Conservation (phyloP, 2,113 vertebrate species). For the Bos indicus region DNA sequence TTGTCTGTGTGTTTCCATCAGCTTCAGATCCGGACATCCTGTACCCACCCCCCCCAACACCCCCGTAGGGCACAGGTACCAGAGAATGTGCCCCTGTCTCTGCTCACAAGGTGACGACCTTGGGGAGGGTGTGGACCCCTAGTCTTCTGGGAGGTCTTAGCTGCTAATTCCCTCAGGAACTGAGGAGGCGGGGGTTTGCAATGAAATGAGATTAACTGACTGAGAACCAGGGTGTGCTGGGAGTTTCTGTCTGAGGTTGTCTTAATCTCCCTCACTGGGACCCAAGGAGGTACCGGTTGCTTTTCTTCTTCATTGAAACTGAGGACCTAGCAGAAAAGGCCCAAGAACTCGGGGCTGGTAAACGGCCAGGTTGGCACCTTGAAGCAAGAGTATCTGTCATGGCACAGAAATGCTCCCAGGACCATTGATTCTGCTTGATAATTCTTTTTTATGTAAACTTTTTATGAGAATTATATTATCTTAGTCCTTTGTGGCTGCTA, state of each 20-base stretch:
- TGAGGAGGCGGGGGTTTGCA: not conserved
- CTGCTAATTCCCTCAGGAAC: not conserved
- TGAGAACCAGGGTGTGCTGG: not conserved
- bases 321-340: not conserved
- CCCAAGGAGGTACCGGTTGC: too few species aligned
- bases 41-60: not conserved
- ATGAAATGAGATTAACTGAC: not conserved
- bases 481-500: not conserved
- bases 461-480: not conserved
- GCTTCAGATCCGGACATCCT: not conserved
- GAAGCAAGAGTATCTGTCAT: not conserved
- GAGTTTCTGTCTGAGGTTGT: not conserved
- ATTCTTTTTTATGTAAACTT: not conserved
- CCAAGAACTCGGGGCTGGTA: not conserved
- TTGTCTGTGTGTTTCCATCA: not conserved
- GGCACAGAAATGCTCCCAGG: too few species aligned
- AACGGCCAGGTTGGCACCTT: rapidly evolving
- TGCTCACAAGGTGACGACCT: not conserved
- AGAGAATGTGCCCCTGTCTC: not conserved
- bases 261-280: not conserved
- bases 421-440: not conserved
- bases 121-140: not conserved
- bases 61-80: not conserved
- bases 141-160: not conserved
- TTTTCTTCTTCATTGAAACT: not conserved